Evolutionary conservation across 1,140 invertebrate genomes (phyloP), one percentile per base, ranked within the genome.

Genomic region (Pogonomyrmex barbatus): DNA sequence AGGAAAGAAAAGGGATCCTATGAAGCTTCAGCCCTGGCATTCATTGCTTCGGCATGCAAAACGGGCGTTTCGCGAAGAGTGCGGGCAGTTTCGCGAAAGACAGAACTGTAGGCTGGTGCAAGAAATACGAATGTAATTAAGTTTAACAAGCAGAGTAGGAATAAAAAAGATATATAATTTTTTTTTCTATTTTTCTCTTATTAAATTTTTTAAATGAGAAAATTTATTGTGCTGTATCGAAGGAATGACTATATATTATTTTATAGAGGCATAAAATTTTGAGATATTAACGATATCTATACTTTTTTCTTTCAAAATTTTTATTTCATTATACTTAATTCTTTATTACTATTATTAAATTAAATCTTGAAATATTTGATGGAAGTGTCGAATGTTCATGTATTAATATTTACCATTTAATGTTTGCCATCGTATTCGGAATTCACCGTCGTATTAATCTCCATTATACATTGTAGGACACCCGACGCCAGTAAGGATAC

Each of bases 51-150:
- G 88, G 89, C 83, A 90, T 87, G 90, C 86, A 86, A 91, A 92
- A 90, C 86, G 88, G 88, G 91, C 90, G 89, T 92, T 91, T 24
- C 24, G 24, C 24, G 24, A 24, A 24, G 24, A 24, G 24, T 24
- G 24, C 24, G 24, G 87, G 87, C 88, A 63, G 86, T 82, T 84
- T 78, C 79, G 87, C 78, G 65, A 90, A 87, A 88, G 91, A 92
- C 90, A 91, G 88, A 89, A 92, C 89, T 92, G 89, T 91, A 86
- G 88, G 88, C 45, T 76, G 68, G 63, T 65, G 56, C 39, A 45
- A 39, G 47, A 86, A 71, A 88, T 82, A 58, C 45, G 58, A 45
- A 83, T 17, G 63, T 56, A n/a, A 17, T 81, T 71, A 81, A 81
- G 33, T 54, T 45, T 78, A 71, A 56, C 10, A 33, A 8, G 24